phyloP scores from a whole-genome alignment of 2,888 invertebrate species.

The Dryadula phaetusa region DNA sequence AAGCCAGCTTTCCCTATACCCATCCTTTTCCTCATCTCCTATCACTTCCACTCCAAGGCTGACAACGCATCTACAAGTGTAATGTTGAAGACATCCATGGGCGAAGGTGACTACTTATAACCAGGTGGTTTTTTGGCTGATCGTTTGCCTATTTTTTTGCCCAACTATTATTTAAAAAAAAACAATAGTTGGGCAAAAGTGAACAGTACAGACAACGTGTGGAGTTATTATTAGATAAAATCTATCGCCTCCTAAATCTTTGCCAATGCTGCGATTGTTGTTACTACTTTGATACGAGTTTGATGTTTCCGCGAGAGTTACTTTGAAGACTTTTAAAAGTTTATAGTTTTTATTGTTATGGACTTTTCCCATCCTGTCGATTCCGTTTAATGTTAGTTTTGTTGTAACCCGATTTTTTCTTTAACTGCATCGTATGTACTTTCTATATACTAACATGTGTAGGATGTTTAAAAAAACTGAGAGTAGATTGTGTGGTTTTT shows the following conservation, averaged over 20 bases:
- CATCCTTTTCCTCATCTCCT: too few species aligned
- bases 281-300: conserved; percentile 39
- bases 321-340: conserved; percentile 20
- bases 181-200: not conserved
- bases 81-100: too few species aligned
- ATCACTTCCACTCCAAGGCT: too few species aligned
- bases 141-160: too few species aligned
- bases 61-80: too few species aligned
- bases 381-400: conserved; percentile 13
- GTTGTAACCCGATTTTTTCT: not conserved
- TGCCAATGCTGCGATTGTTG: conserved; percentile 30
- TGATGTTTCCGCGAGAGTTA: conserved; percentile 30
- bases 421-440: not conserved
- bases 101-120: too few species aligned
- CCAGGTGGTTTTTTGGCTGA: too few species aligned
- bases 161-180: too few species aligned
- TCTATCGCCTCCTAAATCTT: conserved; percentile 23
- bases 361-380: conserved; percentile 11
- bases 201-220: conserved; percentile 9
- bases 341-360: conserved; percentile 25
- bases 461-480: too few species aligned
- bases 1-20: too few species aligned
- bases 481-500: too few species aligned
- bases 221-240: conserved; percentile 33
- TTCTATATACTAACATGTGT: too few species aligned